Base-by-base conservation (phyloP, 2,113 vertebrate genomes). In the Parotia lawesii region DNA sequence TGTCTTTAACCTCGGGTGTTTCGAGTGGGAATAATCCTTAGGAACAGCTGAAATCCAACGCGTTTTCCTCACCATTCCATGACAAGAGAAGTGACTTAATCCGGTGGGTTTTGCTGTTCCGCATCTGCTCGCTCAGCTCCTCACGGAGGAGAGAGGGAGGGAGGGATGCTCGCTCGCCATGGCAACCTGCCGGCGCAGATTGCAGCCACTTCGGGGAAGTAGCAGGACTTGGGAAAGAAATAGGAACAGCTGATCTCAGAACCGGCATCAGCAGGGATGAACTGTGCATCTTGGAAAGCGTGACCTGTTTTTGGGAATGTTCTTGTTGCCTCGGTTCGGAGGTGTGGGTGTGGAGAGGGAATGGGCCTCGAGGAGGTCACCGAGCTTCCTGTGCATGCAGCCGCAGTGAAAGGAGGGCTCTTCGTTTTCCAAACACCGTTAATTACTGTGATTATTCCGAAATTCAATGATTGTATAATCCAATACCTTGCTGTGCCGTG, bases 101-200 rank as follows among this genome's bases (percentile, higher is more conserved):
- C 83, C 38, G 93, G 72, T 57, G 96, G 79, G 83, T 90, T 96
- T 60, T 91, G 94, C 93, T 37, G 95, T 96, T 95, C 76, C 82
- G 89, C 94, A 85, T 91, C 94, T 83, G 90, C 97, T 97, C 64
- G 88, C 92, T 96, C 87, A 9, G 90, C 51, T 83, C 42, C 94
- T 87, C 90, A 35, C 94, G 81, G 96, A 94, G 82, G 69, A 85
- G 58, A 69, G 38, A 64, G 47, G 54, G 35, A 45, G 10, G 81
- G 44, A 50, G 35, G 71, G 92, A 87, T 76, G 77, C 95, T 97
- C 94, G 93, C 97, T 97, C 94, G 93, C 97, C 97, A 98, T 98
- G 97, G 97, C 97, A 98, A 98, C 98, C 89, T 90, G 83, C 89
- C 74, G 33, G 89, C 85, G 90, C 84, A 70, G 54, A 64, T 67